phyloP scores from a whole-genome alignment of 2,888 invertebrate genomes.

The Dynastes maya region DNA sequence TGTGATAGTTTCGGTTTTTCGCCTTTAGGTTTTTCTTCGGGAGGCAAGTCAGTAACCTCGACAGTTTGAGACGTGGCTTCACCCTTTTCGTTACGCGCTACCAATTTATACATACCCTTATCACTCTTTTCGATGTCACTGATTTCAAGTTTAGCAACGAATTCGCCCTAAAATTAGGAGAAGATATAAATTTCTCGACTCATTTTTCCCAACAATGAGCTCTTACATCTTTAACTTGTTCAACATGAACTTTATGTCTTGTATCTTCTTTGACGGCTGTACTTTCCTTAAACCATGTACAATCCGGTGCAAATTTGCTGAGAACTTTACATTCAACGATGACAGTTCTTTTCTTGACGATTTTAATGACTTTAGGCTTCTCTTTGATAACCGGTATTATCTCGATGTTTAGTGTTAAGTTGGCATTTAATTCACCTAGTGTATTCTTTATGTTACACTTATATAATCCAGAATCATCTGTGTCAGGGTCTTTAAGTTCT shows the following conservation, averaged over 20 bases:
- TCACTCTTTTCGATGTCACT: constrained; percentile 85
- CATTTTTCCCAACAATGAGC: background rate
- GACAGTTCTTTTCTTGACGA: constrained; percentile 93
- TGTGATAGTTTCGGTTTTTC: constrained; percentile 87
- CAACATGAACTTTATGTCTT: constrained; percentile 83
- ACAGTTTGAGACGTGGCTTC: constrained; percentile 92
- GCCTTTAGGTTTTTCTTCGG: constrained; percentile 82
- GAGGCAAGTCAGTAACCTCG: constrained; percentile 88
- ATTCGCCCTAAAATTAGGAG: constrained; percentile 81
- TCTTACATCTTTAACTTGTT: constrained; percentile 84
- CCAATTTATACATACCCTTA: constrained; percentile 91
- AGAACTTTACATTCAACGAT: constrained; percentile 95
- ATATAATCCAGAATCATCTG: constrained; percentile 97
- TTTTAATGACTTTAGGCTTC: constrained; percentile 91
- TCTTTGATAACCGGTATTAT: constrained; percentile 96
- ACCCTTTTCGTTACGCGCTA: constrained; percentile 94
- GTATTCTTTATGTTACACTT: constrained; percentile 98
- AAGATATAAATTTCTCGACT: background rate
- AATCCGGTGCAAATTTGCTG: constrained; percentile 93
- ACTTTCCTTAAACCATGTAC: constrained; percentile 94
- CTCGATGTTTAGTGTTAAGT: constrained; percentile 97
- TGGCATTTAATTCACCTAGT: constrained; percentile 97
- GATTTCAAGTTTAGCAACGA: constrained; percentile 91
- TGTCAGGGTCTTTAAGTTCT: constrained; percentile 91
- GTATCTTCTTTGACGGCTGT: constrained; percentile 84